phyloP scores from a whole-genome alignment of 1,140 invertebrate species.

The Pseudomyrmex flavicornis region DNA sequence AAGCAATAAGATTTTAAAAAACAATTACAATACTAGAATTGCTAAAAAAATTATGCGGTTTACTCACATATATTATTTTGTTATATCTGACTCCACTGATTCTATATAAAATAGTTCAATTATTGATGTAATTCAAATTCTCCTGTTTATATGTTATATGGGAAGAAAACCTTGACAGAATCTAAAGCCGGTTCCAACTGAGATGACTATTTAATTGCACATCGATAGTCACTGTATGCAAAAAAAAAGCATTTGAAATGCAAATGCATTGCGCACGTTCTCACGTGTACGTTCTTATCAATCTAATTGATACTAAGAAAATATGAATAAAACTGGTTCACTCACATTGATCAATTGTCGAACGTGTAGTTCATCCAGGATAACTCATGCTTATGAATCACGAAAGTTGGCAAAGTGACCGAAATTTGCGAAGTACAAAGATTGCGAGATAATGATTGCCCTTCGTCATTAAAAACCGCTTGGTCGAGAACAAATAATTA shows the following conservation, averaged over 20 bases:
- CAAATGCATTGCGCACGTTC: constrained; percentile 5
- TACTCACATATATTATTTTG: no score
- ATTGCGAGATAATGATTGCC: constrained; percentile 2
- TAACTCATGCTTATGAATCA: background rate
- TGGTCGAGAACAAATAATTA: background rate
- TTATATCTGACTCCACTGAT: no score
- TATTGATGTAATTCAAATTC: no score
- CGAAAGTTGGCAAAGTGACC: background rate
- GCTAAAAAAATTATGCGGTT: no score
- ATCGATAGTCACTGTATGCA: constrained; percentile 11
- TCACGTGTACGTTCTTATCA: background rate
- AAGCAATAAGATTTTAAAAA: no score
- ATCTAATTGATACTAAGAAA: constrained; percentile 17
- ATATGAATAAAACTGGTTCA: background rate
- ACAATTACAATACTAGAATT: no score
- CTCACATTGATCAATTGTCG: background rate
- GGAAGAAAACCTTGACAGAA: background rate
- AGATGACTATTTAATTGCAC: constrained; percentile 20
- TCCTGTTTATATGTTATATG: no score
- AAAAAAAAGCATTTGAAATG: constrained; percentile 37
- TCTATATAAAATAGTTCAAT: no score
- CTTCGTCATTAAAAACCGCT: background rate
- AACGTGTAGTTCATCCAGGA: no score
- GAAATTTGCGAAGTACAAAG: constrained; percentile 11
- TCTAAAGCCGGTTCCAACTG: background rate